phyloP scores from a whole-genome alignment of 2,113 vertebrate species.

The Uria aalge region DNA sequence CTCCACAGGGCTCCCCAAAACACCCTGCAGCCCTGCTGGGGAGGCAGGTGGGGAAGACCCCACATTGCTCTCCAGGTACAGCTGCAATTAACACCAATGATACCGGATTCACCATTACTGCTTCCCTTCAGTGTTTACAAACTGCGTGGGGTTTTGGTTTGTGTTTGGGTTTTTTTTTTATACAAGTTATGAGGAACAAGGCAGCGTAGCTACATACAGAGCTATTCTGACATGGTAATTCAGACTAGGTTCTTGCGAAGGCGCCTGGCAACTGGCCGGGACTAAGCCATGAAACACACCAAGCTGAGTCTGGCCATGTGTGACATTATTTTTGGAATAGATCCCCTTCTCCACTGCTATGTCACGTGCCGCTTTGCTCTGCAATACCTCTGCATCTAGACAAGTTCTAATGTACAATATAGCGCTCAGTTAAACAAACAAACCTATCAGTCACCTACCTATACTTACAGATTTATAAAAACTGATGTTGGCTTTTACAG shows the following conservation, averaged over 20 bases:
- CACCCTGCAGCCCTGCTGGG: background rate
- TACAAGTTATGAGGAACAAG: background rate
- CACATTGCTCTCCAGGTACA: background rate
- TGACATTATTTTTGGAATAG: background rate
- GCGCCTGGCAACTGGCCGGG: background rate
- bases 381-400: background rate
- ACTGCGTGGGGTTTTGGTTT: background rate
- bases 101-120: background rate
- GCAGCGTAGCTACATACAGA: background rate
- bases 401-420: background rate
- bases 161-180: background rate
- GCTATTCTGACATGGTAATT: background rate
- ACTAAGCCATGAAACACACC: background rate
- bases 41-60: background rate
- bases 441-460: background rate
- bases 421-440: background rate
- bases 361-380: background rate
- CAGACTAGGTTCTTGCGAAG: background rate
- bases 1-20: background rate
- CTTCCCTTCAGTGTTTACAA: background rate
- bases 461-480: background rate
- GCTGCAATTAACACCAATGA: accelerated
- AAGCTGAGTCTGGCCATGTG: background rate
- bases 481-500: background rate
- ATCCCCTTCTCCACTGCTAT: background rate